Conservation (phyloP, 1,140 invertebrate species). For the Scaptomyza hsui region DNA sequence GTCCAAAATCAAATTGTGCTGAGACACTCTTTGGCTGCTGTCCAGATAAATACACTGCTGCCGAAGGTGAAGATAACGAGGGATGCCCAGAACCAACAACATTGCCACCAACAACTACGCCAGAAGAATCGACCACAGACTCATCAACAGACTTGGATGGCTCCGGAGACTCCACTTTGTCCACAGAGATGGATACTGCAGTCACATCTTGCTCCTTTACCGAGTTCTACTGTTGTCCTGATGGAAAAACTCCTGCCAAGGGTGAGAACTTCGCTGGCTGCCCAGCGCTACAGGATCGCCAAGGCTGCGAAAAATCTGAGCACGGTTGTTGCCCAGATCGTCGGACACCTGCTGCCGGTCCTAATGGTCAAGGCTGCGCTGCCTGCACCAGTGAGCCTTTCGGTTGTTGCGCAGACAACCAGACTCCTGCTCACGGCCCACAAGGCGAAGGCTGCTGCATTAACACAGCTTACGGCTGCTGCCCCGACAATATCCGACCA, state of each 20-base stretch:
- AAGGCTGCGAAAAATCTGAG: constrained; percentile 86
- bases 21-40: constrained; percentile 94
- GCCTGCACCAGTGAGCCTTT: constrained; percentile 89
- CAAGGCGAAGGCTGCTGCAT: constrained; percentile 91
- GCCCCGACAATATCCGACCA: constrained; percentile 94
- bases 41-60: constrained; percentile 90
- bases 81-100: constrained; percentile 90
- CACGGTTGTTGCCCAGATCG: constrained; percentile 92
- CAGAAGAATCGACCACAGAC: constrained; percentile 59
- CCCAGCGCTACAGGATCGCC: constrained; percentile 4
- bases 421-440: constrained; percentile 93
- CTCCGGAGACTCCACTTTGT: constrained; percentile 82
- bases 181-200: constrained; percentile 19
- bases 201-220: constrained; percentile 88
- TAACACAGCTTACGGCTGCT: constrained; percentile 90
- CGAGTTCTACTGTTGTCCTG: constrained; percentile 93
- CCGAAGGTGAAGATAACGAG: constrained; percentile 92
- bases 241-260: constrained; percentile 90
- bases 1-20: constrained; percentile 90
- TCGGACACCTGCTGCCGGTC: constrained; percentile 88
- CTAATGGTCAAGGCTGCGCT: constrained; percentile 89
- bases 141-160: constrained; percentile 75
- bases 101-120: constrained; percentile 75
- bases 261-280: constrained; percentile 94
- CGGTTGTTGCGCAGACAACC: constrained; percentile 95